phyloP scores from a whole-genome alignment of 2,113 vertebrate species.

The Dascyllus trimaculatus region DNA sequence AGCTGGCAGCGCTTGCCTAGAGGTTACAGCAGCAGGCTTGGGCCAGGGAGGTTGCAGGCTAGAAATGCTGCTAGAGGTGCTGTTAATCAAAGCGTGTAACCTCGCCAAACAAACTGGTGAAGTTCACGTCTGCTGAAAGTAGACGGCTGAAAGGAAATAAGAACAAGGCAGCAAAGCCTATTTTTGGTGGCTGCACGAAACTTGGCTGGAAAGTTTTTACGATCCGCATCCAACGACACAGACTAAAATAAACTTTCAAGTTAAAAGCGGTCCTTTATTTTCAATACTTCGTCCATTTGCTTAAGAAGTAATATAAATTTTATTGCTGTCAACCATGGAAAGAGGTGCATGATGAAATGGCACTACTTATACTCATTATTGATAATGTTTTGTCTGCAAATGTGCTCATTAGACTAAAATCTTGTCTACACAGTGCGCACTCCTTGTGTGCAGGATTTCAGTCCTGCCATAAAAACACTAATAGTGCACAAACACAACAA shows the following conservation, averaged over 20 bases:
- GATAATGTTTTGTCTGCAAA: conserved; percentile 5
- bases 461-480: conserved; percentile 14
- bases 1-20: conserved; percentile 32
- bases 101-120: background rate
- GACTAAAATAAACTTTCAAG: conserved; percentile 33
- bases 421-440: conserved; percentile 7
- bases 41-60: conserved; percentile 33
- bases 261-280: conserved; percentile 38
- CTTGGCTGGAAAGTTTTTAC: conserved; percentile 38
- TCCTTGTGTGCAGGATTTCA: conserved; percentile 2
- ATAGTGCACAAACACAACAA: conserved; percentile 15
- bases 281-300: conserved; percentile 23
- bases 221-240: conserved; percentile 29
- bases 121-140: conserved; percentile 5
- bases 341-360: background rate
- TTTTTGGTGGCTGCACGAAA: conserved; percentile 34
- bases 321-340: conserved; percentile 24
- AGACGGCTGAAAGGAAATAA: conserved; percentile 1
- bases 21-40: conserved; percentile 34
- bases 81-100: conserved; percentile 15
- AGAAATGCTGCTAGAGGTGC: conserved; percentile 16
- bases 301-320: background rate
- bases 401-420: conserved; percentile 15
- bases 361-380: background rate
- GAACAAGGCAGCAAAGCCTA: conserved; percentile 10